Conservation (phyloP, 2,888 invertebrate species). For the Athrips mouffetella region DNA sequence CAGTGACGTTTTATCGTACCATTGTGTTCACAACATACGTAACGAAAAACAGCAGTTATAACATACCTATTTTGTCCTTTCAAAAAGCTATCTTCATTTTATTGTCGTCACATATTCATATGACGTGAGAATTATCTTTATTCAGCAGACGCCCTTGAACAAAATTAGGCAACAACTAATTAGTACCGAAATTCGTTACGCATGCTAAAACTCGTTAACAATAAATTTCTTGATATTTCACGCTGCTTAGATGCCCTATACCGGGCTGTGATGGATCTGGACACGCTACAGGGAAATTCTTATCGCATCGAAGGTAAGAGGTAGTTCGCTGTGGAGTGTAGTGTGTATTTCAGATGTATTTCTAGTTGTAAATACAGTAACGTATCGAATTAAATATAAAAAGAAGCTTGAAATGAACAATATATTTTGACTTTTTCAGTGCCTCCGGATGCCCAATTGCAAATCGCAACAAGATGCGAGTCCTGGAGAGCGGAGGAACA, state of each 20-base stretch:
- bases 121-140: neutral
- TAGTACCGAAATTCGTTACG: conserved; percentile 5
- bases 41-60: neutral
- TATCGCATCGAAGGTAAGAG: conserved; percentile 96
- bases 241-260: conserved; percentile 91
- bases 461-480: conserved; percentile 94
- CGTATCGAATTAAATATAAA: neutral
- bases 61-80: neutral
- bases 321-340: conserved; percentile 29
- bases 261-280: conserved; percentile 98
- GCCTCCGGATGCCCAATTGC: conserved; percentile 98
- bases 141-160: conserved; percentile 7
- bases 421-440: conserved; percentile 72
- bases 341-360: conserved; percentile 29
- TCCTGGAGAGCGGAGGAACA: conserved; percentile 90
- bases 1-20: neutral
- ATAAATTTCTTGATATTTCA: conserved; percentile 74
- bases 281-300: conserved; percentile 98
- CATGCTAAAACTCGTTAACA: conserved; percentile 36
- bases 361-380: conserved; percentile 5
- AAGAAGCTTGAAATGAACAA: neutral
- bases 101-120: neutral
- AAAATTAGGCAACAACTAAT: conserved; percentile 3
- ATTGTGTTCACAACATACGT: neutral
- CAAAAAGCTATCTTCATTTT: neutral